These are phyloP conservation scores for Uloborus plumipes DNA, from an alignment of 2,888 invertebrate species.

Conservation along the genomic window DNA sequence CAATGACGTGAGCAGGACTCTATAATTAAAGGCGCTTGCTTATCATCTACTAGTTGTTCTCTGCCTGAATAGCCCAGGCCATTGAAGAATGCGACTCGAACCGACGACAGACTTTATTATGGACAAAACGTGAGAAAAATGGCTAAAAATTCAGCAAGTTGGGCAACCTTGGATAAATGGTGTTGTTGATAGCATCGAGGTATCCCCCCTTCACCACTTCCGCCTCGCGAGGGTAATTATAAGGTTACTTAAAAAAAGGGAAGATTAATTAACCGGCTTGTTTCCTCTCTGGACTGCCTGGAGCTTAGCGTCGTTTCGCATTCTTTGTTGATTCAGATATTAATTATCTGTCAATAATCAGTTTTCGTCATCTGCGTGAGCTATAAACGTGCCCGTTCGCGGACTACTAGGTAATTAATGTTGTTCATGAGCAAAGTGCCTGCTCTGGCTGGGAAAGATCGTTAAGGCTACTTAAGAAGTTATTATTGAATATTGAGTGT, in stretches of 20 bases:
- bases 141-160: constrained; percentile 12
- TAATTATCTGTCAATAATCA: too few relatives aligned
- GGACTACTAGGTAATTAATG: too few relatives aligned
- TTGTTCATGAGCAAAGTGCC: too few relatives aligned
- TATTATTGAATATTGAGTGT: too few relatives aligned
- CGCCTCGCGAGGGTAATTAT: constrained; percentile 29
- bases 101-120: constrained; percentile 12
- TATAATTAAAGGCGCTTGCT: constrained; percentile 33
- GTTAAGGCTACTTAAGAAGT: too few relatives aligned
- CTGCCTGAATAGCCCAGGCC: constrained; percentile 12
- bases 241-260: neutral
- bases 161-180: neutral
- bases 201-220: constrained; percentile 7
- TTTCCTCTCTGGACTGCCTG: neutral
- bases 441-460: too few relatives aligned
- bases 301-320: too few relatives aligned
- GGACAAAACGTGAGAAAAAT: constrained; percentile 45
- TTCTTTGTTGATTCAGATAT: too few relatives aligned
- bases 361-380: too few relatives aligned
- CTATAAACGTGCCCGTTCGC: too few relatives aligned
- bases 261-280: constrained; percentile 43
- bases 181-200: neutral
- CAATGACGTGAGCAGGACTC: constrained; percentile 37
- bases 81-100: constrained; percentile 13
- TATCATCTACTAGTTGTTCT: constrained; percentile 22